Base-by-base conservation (phyloP, 2,888 invertebrate species). In the Drosophila sordidula region DNA sequence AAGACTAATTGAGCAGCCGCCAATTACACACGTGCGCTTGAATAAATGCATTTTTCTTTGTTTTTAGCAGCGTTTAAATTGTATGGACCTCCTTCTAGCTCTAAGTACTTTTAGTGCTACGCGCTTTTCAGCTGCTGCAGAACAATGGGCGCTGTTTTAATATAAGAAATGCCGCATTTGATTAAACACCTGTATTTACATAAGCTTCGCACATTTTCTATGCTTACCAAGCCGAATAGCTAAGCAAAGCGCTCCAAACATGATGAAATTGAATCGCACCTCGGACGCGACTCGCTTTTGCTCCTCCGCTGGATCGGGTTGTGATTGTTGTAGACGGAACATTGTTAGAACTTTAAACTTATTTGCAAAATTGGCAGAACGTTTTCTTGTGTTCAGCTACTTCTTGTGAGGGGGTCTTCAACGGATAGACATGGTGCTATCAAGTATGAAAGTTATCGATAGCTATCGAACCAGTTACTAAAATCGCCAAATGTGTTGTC, bases 301-400 rank as follows among this genome's bases (percentile, higher is more conserved):
- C 50, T 92, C 92, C 61, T 92, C 92, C 3, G 91, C 91, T 3
- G 92, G 91, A 70, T 92, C 92, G 34, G 91, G 85, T 78, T 92
- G 91, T 38, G 91, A 83, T 89, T 92, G 91, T 54, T 91, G 91
- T 73, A 92, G 85, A 5, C 92, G 92, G 69, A 92, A 92, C 92
- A 92, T 92, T 41, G 16, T 59, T 46, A 26, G 14, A 62, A 26
- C 12, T 12, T 76, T 84, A 46, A 44, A n/a, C 6, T 62, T 68
- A 38, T 25, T 46, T 34, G 9, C 12, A 9, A 42, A 61, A 39
- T 47, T 32, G 25, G 47, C 58, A 18, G 16, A 50, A n/a, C 42
- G 29, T 32, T 44, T 6, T 8, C 50, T 50, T 36, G 25, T 16
- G 16, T 38, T 8, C 25, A 6, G 36, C 36, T 16, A 12, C n/a